Evolutionary conservation across 2,113 vertebrate genomes (phyloP).

Genomic region (Nymphicus hollandicus): DNA sequence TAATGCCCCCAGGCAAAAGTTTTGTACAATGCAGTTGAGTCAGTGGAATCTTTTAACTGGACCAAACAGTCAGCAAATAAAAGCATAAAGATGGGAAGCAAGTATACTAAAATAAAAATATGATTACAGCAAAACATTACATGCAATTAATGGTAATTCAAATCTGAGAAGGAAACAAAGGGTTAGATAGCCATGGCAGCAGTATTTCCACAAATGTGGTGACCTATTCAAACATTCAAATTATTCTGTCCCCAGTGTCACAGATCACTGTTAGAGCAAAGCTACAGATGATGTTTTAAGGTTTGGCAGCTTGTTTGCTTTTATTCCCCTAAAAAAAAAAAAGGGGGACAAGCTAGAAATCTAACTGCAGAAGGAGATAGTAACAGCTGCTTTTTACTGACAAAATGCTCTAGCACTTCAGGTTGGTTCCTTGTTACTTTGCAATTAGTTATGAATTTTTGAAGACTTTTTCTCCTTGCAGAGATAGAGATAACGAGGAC

Average conservation of each 20-base stretch:
- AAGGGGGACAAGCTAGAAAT: neutral
- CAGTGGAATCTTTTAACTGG: neutral
- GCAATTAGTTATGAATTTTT: neutral
- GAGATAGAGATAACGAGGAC: neutral
- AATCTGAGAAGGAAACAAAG: neutral
- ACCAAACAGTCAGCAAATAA: neutral
- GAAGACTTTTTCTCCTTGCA: neutral
- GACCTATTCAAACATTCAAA: neutral
- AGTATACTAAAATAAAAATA: neutral
- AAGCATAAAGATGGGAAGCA: neutral
- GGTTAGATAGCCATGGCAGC: neutral
- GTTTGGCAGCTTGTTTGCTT: neutral
- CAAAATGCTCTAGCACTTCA: neutral
- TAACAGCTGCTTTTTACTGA: neutral
- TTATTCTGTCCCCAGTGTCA: neutral
- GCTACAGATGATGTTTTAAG: neutral
- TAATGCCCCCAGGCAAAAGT: neutral
- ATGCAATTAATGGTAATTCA: neutral
- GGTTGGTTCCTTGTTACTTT: neutral
- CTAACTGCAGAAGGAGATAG: neutral
- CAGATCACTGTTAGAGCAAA: neutral
- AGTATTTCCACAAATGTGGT: neutral
- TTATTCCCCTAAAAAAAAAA: neutral
- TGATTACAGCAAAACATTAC: neutral
- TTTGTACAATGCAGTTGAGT: neutral